phyloP scores from a whole-genome alignment of 2,113 vertebrate species.

The Rhinopomastus cyanomelas region DNA sequence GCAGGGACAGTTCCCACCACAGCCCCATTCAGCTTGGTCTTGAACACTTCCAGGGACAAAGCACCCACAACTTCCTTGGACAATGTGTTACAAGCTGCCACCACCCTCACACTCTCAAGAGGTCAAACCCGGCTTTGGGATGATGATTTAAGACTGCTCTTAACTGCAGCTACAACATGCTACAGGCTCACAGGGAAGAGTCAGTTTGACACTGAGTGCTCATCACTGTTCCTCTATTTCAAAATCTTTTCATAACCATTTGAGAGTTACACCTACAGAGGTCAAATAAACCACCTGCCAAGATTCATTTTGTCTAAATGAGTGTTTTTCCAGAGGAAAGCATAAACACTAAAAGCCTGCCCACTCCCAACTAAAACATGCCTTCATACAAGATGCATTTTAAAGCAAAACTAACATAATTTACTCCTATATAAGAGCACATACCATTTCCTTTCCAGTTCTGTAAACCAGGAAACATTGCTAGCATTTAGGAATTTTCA shows the following conservation, averaged over 20 bases:
- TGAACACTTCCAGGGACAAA: no score
- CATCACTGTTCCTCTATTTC: not conserved
- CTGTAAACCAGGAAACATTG: not conserved
- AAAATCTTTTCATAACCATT: not conserved
- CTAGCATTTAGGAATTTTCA: not conserved
- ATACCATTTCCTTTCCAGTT: not conserved
- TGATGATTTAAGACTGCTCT: not conserved
- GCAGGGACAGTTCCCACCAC: no score
- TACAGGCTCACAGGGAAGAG: accelerated
- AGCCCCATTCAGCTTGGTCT: no score
- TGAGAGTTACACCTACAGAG: not conserved
- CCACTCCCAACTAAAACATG: not conserved
- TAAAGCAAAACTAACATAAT: not conserved
- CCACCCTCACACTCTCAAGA: not conserved
- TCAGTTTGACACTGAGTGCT: not conserved
- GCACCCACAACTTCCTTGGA: no score
- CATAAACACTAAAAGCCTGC: not conserved
- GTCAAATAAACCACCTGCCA: not conserved
- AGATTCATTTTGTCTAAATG: not conserved
- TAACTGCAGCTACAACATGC: not conserved
- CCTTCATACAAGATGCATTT: not conserved
- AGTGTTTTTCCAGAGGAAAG: not conserved
- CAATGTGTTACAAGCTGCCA: no score
- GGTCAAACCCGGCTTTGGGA: not conserved
- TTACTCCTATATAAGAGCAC: not conserved